These are phyloP conservation scores for Drosophila flavopinicola DNA, from an alignment of 2,888 invertebrate species.

Conservation along the genomic window DNA sequence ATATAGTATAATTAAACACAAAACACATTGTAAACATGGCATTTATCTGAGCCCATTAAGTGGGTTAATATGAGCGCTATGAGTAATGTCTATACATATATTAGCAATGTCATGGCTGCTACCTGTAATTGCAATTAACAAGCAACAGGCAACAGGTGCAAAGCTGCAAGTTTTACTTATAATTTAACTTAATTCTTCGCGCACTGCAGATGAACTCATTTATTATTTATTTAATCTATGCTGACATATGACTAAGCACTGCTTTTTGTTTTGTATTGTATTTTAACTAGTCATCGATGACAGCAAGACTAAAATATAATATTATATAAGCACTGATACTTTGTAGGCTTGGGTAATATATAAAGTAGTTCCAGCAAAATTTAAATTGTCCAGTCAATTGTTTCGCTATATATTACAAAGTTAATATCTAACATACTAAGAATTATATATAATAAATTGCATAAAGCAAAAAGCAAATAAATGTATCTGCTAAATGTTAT, in stretches of 20 bases:
- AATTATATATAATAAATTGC: no score
- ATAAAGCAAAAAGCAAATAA: no score
- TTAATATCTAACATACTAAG: no score
- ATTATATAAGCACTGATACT: neutral
- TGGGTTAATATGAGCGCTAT: constrained; percentile 43
- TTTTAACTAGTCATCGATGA: neutral
- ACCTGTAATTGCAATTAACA: neutral
- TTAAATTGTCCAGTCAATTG: no score
- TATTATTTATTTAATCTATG: neutral
- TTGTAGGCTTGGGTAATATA: no score
- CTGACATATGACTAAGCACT: constrained; percentile 41
- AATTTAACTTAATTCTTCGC: neutral
- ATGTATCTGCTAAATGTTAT: no score
- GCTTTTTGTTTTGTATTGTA: no score
- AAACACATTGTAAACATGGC: constrained; percentile 29
- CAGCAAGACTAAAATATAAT: neutral
- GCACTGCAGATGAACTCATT: neutral
- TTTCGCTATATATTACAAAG: no score
- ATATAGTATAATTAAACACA: constrained; percentile 27
- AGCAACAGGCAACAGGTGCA: neutral
- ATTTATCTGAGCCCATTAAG: constrained; percentile 29
- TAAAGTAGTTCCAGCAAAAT: neutral
- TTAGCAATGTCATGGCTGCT: constrained; percentile 15
- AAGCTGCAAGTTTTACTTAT: neutral
- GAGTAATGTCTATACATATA: constrained; percentile 43